Evolutionary conservation across 2,797 vertebrate genomes (phyloP).

Genomic region (Carduelis carduelis): DNA sequence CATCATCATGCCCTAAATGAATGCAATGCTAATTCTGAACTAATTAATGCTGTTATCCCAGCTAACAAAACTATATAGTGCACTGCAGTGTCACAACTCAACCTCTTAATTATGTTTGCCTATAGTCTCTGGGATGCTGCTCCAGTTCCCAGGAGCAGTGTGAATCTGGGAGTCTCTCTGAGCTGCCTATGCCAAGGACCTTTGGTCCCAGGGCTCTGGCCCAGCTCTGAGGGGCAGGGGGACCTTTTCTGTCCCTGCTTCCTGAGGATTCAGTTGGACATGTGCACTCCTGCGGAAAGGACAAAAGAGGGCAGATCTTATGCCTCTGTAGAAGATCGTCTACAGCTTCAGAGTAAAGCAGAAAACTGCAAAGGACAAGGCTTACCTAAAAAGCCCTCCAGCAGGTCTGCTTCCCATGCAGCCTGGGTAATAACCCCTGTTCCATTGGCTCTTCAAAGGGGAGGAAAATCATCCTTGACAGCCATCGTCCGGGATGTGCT

Average conservation of each 20-base stretch:
- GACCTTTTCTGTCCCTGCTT: background rate
- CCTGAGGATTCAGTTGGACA: background rate
- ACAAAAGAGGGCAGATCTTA: background rate
- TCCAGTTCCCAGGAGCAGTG: background rate
- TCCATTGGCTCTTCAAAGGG: background rate
- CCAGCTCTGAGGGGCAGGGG: background rate
- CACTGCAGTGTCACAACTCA: background rate
- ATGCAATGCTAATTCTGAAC: background rate
- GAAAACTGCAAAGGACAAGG: background rate
- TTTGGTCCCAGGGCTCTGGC: background rate
- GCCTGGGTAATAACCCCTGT: background rate
- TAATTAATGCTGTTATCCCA: background rate
- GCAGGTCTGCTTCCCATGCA: background rate
- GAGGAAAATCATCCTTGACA: background rate
- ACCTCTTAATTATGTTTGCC: background rate
- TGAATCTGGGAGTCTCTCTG: background rate
- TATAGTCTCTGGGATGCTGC: background rate
- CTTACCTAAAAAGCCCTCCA: background rate
- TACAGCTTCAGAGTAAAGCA: background rate
- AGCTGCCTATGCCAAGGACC: background rate
- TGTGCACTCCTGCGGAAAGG: background rate
- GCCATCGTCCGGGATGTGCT: fast-evolving
- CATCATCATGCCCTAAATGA: background rate
- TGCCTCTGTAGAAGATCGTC: background rate
- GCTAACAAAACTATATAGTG: background rate